These are phyloP conservation scores for Rhagonycha fulva DNA, from an alignment of 2,888 invertebrate species.

Conservation along the genomic window DNA sequence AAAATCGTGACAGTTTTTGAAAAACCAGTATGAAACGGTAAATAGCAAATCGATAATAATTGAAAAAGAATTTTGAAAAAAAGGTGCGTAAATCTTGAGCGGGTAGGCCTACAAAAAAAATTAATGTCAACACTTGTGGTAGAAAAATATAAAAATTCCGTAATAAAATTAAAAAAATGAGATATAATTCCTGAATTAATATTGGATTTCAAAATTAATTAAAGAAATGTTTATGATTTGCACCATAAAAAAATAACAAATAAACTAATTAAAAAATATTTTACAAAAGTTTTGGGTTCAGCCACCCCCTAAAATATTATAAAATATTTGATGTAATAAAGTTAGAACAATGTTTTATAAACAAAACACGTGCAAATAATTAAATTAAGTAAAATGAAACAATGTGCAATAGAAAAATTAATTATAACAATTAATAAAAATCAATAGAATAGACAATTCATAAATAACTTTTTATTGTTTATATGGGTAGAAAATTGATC, in stretches of 20 bases:
- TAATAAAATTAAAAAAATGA: too few species aligned
- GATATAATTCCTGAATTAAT: background rate
- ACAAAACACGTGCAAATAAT: background rate
- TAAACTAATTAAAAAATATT: background rate
- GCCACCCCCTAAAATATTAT: background rate
- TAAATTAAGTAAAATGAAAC: background rate
- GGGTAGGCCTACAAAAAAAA: too few species aligned
- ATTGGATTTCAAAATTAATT: background rate
- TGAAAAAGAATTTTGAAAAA: too few species aligned
- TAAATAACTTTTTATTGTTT: background rate
- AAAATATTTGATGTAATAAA: background rate
- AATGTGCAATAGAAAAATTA: conserved; percentile 8
- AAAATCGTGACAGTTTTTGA: too few species aligned
- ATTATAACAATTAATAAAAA: background rate
- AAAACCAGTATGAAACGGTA: too few species aligned
- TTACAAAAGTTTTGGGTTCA: background rate
- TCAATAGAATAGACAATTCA: background rate
- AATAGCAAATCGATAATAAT: too few species aligned
- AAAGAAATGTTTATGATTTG: background rate
- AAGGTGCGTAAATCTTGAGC: too few species aligned
- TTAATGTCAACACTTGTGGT: too few species aligned
- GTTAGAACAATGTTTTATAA: background rate
- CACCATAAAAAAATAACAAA: background rate
- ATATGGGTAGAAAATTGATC: background rate
- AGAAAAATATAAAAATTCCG: too few species aligned